Evolutionary conservation across 2,113 vertebrate species (phyloP).

Genomic region (Anser cygnoides): DNA sequence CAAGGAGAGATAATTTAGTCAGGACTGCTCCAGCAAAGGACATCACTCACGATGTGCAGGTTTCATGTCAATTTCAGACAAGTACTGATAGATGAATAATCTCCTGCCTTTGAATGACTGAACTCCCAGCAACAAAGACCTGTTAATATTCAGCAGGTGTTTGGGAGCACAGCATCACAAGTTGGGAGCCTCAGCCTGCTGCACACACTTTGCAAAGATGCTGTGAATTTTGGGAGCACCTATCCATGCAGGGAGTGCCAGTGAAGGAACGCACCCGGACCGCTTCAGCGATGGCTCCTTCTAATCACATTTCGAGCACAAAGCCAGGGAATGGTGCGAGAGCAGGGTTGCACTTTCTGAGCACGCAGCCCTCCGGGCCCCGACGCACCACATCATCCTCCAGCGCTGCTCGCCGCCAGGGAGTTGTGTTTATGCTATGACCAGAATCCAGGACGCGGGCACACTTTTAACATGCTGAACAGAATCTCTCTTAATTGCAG

Average conservation of each 20-base stretch:
- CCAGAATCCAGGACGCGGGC: background rate
- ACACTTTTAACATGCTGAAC: background rate
- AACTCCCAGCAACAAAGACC: background rate
- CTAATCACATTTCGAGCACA: background rate
- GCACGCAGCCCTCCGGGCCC: background rate
- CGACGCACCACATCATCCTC: background rate
- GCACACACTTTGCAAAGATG: background rate
- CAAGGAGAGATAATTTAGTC: background rate
- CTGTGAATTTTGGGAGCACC: background rate
- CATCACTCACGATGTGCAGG: background rate
- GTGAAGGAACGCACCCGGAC: background rate
- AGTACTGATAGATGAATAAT: background rate
- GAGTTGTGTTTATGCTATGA: background rate
- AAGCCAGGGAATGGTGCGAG: background rate
- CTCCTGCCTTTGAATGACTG: background rate
- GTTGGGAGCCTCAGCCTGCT: background rate
- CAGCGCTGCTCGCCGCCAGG: background rate
- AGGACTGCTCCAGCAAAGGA: too few species aligned
- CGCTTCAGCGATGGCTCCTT: too few species aligned
- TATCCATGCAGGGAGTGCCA: background rate
- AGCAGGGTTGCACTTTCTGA: background rate
- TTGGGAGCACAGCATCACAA: too few species aligned
- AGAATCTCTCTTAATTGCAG: background rate
- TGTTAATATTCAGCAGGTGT: background rate
- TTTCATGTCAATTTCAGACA: too few species aligned